phyloP scores from a whole-genome alignment of 1,140 invertebrate genomes.

The Drosophila miranda region DNA sequence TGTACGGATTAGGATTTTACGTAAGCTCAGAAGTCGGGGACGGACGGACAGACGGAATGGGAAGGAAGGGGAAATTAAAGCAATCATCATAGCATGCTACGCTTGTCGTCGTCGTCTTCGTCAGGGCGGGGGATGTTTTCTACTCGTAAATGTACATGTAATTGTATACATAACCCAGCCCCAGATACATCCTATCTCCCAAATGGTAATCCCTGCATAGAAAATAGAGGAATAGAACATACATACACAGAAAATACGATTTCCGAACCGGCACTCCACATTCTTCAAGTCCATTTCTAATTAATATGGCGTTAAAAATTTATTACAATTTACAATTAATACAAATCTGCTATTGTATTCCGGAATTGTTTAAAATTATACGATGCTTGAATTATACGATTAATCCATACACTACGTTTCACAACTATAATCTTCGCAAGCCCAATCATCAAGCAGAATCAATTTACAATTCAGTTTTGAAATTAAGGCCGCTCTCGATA shows the following conservation, averaged over 20 bases:
- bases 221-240: slow-evolving; percentile 13
- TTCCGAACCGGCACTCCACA: slow-evolving; percentile 17
- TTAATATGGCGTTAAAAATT: slow-evolving; percentile 53
- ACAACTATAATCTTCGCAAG: not conserved
- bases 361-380: slow-evolving; percentile 47
- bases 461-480: no score
- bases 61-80: not conserved
- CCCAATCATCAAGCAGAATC: no score
- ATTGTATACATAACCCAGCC: slow-evolving; percentile 19
- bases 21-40: slow-evolving; percentile 51
- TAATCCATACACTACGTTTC: slow-evolving; percentile 10
- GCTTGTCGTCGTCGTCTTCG: no score
- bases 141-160: slow-evolving; percentile 45
- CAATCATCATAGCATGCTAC: slow-evolving; percentile 1
- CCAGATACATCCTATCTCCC: not conserved
- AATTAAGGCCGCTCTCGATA: no score
- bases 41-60: not conserved
- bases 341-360: slow-evolving; percentile 58
- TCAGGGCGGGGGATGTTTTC: slow-evolving; percentile 12
- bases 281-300: slow-evolving; percentile 57
- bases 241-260: slow-evolving; percentile 1
- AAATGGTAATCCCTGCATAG: slow-evolving; percentile 6
- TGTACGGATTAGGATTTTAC: slow-evolving; percentile 64
- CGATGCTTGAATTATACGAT: slow-evolving; percentile 25
- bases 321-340: slow-evolving; percentile 64